These are phyloP conservation scores for Ramazzottius varieornatus DNA, from an alignment of 2,888 invertebrate genomes.

Conservation along the genomic window DNA sequence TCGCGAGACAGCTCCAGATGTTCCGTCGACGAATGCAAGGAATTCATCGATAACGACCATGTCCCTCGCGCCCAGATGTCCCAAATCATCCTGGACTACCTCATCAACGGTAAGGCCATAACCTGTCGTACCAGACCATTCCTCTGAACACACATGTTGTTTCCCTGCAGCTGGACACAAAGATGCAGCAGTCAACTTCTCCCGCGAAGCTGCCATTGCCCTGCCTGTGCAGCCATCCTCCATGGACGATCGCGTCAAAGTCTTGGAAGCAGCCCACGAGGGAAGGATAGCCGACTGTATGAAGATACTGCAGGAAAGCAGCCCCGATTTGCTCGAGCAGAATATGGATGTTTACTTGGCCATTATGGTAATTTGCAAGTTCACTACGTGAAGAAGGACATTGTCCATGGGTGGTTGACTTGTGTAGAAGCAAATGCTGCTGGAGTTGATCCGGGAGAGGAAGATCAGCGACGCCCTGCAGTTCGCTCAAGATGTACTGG, in stretches of 20 bases:
- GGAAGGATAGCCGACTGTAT: conserved; percentile 79
- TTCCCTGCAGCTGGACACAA: conserved; percentile 30
- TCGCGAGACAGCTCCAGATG: too few species aligned
- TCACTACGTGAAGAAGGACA: too few species aligned
- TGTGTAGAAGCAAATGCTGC: conserved; percentile 62
- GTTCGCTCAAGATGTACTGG: conserved; percentile 64
- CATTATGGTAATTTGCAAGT: conserved; percentile 44
- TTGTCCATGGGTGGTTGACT: too few species aligned
- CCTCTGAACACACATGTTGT: not conserved
- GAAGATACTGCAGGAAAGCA: conserved; percentile 64
- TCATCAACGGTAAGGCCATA: conserved; percentile 52
- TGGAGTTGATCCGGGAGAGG: conserved; percentile 57
- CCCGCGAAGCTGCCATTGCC: conserved; percentile 61
- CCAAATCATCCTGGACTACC: conserved; percentile 88
- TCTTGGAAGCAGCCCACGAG: conserved; percentile 70
- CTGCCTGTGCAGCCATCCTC: conserved; percentile 23
- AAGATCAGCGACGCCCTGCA: conserved; percentile 60
- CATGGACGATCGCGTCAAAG: conserved; percentile 65
- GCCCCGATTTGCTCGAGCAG: conserved; percentile 78
- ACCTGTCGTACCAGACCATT: not conserved
- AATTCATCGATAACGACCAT: conserved; percentile 41
- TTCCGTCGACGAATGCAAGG: conserved; percentile 37
- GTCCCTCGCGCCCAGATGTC: conserved; percentile 78
- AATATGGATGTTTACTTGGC: conserved; percentile 85
- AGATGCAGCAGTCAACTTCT: conserved; percentile 87